A percentile compares a stretch with the other conserved stretches of the same genome.
These are phyloP conservation scores for Prunella himalayana DNA, from an alignment of 2,113 vertebrate genomes.

Conservation along the genomic window DNA sequence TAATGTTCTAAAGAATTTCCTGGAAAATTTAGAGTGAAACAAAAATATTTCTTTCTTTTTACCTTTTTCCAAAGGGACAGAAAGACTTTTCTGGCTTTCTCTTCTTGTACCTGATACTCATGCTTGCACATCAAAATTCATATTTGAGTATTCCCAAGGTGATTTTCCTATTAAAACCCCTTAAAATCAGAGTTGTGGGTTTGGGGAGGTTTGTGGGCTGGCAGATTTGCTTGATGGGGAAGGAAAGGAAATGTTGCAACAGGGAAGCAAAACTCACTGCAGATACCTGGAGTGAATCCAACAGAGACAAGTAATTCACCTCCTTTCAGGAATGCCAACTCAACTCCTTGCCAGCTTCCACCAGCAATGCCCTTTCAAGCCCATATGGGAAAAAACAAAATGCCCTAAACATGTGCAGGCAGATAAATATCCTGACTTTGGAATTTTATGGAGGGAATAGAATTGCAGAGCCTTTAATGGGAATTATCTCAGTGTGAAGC, in stretches of 20 bases:
- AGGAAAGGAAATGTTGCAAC: neutral
- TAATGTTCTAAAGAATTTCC: neutral
- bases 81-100: neutral
- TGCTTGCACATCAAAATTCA: neutral
- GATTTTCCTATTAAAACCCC: neutral
- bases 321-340: neutral
- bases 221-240: neutral
- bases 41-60: neutral
- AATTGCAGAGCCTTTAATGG: neutral
- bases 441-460: neutral
- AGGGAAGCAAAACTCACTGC: neutral
- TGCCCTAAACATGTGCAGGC: neutral
- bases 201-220: neutral
- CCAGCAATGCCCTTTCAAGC: neutral
- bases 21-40: neutral
- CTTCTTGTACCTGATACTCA: neutral
- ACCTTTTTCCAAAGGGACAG: neutral
- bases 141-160: neutral
- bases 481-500: neutral
- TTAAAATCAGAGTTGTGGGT: neutral
- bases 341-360: neutral
- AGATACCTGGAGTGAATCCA: constrained; percentile 21
- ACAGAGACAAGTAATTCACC: neutral
- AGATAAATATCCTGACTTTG: constrained; percentile 5
- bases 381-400: neutral